These are phyloP conservation scores for Taurulus bubalis DNA, from an alignment of 2,113 vertebrate species.

Conservation along the genomic window DNA sequence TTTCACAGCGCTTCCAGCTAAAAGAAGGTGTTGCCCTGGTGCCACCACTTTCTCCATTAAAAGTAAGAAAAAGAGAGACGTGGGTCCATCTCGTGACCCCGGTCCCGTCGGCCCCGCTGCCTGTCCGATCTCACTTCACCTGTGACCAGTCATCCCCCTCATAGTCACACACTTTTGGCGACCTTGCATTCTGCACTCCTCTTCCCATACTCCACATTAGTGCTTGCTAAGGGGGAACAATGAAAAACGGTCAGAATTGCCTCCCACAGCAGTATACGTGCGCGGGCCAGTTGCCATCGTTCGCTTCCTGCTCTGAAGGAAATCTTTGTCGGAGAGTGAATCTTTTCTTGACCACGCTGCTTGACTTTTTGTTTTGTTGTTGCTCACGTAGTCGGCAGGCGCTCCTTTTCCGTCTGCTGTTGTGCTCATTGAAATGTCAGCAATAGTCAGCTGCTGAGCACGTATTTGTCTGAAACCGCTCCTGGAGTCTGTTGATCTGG, in stretches of 20 bases:
- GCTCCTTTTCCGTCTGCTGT: background rate
- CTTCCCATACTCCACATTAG: conserved; percentile 35
- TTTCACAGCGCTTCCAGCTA: too few relatives aligned
- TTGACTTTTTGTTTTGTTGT: conserved; percentile 3
- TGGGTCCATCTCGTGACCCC: conserved; percentile 29
- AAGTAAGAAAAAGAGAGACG: background rate
- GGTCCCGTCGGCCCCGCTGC: conserved; percentile 25
- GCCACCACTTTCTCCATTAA: conserved; percentile 47
- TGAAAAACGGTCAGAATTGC: conserved; percentile 49
- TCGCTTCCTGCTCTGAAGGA: conserved; percentile 38
- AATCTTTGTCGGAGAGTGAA: conserved; percentile 49
- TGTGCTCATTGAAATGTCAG: background rate
- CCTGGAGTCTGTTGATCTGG: background rate
- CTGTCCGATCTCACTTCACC: conserved; percentile 72
- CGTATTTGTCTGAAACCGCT: background rate
- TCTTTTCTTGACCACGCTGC: conserved; percentile 26
- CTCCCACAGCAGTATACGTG: conserved; percentile 58
- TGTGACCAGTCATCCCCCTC: conserved; percentile 67
- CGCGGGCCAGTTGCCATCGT: conserved; percentile 35
- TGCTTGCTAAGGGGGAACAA: conserved; percentile 59
- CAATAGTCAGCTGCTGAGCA: background rate
- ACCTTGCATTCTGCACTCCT: conserved; percentile 58
- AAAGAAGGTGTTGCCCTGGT: conserved; percentile 37
- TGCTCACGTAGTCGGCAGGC: conserved; percentile 3
- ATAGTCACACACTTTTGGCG: conserved; percentile 42